A percentile compares a stretch with the other conserved stretches of the same genome.
phyloP scores from a whole-genome alignment of 2,888 invertebrate species.

The Imbricaverruca yamaguchii region DNA sequence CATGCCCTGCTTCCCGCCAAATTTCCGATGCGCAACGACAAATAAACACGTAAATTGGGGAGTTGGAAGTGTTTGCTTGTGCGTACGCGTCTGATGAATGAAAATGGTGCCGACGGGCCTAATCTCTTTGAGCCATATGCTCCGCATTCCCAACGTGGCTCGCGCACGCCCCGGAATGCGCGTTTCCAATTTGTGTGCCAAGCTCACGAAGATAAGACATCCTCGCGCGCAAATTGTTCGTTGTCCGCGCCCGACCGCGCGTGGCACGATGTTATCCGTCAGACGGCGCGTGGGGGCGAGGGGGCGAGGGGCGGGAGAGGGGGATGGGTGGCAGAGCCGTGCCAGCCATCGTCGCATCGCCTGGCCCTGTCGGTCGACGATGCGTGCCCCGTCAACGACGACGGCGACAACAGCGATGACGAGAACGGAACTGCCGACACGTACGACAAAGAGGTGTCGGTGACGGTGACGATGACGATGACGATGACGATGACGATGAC shows the following conservation, averaged over 20 bases:
- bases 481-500: no score
- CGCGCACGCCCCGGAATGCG: not conserved
- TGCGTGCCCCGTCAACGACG: no score
- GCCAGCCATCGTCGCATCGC: not conserved
- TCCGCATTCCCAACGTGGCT: not conserved
- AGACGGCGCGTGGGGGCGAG: not conserved
- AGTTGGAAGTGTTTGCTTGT: constrained; percentile 7
- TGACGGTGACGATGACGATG: no score
- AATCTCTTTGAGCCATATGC: not conserved
- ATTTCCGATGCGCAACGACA: not conserved
- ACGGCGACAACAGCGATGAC: no score
- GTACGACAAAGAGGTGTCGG: no score
- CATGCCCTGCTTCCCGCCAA: not conserved
- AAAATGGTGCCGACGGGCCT: not conserved
- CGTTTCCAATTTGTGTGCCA: not conserved
- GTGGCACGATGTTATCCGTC: not conserved
- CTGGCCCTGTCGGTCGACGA: no score
- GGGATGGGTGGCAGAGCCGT: not conserved
- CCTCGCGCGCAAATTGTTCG: constrained; percentile 8
- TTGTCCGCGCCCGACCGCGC: not conserved
- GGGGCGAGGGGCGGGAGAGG: not conserved
- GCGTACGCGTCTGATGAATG: not conserved
- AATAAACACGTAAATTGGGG: not conserved
- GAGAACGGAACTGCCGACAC: no score
- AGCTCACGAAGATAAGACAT: not conserved